These are phyloP conservation scores for Melipona bicolor DNA, from an alignment of 2,888 invertebrate genomes.

Conservation along the genomic window DNA sequence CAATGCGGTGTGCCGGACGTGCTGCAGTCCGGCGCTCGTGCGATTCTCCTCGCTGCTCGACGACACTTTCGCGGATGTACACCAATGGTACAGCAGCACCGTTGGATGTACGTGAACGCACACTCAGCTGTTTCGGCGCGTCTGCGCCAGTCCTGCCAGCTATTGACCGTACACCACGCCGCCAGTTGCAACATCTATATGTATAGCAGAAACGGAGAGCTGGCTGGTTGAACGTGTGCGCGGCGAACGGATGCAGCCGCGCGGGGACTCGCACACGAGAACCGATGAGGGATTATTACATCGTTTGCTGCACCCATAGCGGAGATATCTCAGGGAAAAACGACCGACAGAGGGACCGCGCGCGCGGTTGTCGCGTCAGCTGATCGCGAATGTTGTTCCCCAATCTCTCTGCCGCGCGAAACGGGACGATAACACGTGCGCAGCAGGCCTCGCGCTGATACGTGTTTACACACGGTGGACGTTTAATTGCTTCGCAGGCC, in stretches of 20 bases:
- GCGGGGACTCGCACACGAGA: background rate
- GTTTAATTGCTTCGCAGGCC: conserved; percentile 60
- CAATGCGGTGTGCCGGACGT: conserved; percentile 77
- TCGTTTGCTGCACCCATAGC: conserved; percentile 30
- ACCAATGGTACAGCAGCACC: conserved; percentile 55
- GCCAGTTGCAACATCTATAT: conserved; percentile 14
- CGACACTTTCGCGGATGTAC: conserved; percentile 66
- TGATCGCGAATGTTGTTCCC: conserved; percentile 53
- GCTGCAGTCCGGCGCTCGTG: conserved; percentile 70
- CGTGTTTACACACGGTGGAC: conserved; percentile 23
- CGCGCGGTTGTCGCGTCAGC: conserved; percentile 42
- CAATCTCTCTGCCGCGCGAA: conserved; percentile 3
- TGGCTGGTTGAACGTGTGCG: background rate
- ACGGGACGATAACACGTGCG: conserved; percentile 43
- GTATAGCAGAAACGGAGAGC: background rate
- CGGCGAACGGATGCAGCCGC: background rate
- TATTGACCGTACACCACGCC: conserved; percentile 81
- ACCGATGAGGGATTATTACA: conserved; percentile 1
- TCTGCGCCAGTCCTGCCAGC: conserved; percentile 81
- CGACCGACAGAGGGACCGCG: conserved; percentile 38
- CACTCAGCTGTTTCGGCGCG: conserved; percentile 73
- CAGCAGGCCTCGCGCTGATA: background rate
- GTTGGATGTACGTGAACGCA: conserved; percentile 56
- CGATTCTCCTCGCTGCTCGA: conserved; percentile 58
- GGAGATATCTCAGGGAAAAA: conserved; percentile 1